phyloP scores from a whole-genome alignment of 2,888 invertebrate species.

The Caenorhabditis sp. region DNA sequence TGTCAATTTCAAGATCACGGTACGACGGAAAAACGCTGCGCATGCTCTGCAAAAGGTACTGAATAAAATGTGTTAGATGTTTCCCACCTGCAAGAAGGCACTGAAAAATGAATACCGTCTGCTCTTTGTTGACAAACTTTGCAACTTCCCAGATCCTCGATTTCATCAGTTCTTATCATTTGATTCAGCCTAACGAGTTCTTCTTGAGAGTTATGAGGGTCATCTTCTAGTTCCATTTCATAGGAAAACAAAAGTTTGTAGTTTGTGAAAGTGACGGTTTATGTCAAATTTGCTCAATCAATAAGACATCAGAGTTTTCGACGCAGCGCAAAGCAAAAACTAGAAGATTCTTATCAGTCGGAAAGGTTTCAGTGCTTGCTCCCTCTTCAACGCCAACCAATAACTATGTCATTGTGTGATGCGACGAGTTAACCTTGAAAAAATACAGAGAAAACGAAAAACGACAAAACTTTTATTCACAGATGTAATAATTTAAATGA shows the following conservation, averaged over 20 bases:
- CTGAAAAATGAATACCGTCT: conserved; percentile 58
- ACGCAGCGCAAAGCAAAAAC: conserved; percentile 46
- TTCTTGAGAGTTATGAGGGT: background rate
- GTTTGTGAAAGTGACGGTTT: conserved; percentile 9
- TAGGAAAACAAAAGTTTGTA: background rate
- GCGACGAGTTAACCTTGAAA: too few species aligned
- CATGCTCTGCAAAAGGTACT: conserved; percentile 67
- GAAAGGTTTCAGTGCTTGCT: conserved; percentile 25
- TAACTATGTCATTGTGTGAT: conserved; percentile 39
- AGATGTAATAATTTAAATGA: conserved; percentile 40
- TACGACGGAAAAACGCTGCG: conserved; percentile 79
- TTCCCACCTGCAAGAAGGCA: conserved; percentile 52
- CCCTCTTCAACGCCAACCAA: conserved; percentile 1
- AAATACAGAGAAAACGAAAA: background rate
- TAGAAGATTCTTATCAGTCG: conserved; percentile 34
- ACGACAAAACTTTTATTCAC: conserved; percentile 34
- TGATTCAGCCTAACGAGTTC: conserved; percentile 10
- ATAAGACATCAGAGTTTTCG: conserved; percentile 19
- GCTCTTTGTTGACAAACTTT: conserved; percentile 46
- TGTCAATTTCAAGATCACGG: conserved; percentile 77
- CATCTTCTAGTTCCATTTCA: background rate
- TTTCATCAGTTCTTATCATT: background rate
- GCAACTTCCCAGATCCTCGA: conserved; percentile 28
- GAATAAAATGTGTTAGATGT: background rate
- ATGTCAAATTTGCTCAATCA: conserved; percentile 4